Base-by-base conservation (phyloP, 2,888 invertebrate species). In the Pseudoips prasinana region DNA sequence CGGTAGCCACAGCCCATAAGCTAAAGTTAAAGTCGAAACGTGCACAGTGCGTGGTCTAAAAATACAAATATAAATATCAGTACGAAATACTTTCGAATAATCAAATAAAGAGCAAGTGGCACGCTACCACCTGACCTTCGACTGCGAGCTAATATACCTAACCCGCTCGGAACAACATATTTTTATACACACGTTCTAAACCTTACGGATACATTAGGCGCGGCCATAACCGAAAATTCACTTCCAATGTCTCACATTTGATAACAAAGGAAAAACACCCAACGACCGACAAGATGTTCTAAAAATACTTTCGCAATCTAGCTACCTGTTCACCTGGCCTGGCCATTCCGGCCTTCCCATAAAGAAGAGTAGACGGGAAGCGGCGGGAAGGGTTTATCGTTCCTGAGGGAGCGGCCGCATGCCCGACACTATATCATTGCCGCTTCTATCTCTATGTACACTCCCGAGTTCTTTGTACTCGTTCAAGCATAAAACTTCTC, bases 371-470 rank as follows among this genome's bases (percentile, higher is more conserved):
- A 82, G 78, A 77, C 79, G 82, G 85, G 82, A 83, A 82, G 86
- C 76, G 70, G 58, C 72, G 73, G 80, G 85, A 81, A 83, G 87
- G 87, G 85, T 87, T 88, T 88, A 87, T 87, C 83, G 87, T 75
- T 69, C 88, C 88, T 80, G 63, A 72, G 87, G 88, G 88, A 86
- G 58, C 77, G 65, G 66, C 78, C 77, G 76, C 73, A 67, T 73
- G 81, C 82, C 85, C 82, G 79, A 64, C 85, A 86, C 86, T 88
- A 87, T 83, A 88, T 88, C 88, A 87, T 87, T 86, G 82, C 80
- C 72, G 71, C 69, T 69, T 83, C 83, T 79, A 80, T 83, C 78
- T 81, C 71, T 70, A 65, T 67, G 73, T 69, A 69, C 74, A n/a
- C n/a, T n/a, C 67, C 58, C 66, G 67, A 68, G 64, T 69, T 76